phyloP scores from a whole-genome alignment of 2,113 vertebrate species.

The Phrynosoma platyrhinos region DNA sequence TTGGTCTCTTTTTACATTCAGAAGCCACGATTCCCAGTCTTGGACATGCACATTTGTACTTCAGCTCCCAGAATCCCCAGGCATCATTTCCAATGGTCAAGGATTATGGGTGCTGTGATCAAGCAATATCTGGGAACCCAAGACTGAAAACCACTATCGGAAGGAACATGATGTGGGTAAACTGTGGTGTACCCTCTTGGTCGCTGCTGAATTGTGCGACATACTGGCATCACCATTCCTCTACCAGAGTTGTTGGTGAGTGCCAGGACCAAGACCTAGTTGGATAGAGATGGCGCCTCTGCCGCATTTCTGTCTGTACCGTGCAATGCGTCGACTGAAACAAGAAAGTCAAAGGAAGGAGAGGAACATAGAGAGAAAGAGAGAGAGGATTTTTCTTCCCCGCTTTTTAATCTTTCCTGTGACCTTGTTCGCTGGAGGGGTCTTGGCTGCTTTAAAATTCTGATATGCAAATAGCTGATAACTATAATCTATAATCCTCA shows the following conservation, averaged over 20 bases:
- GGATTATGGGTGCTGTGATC: too few relatives aligned
- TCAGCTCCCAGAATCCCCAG: too few relatives aligned
- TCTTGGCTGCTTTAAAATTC: conserved; percentile 79
- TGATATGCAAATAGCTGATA: conserved; percentile 81
- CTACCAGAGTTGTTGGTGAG: too few relatives aligned
- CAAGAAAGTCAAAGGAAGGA: conserved; percentile 54
- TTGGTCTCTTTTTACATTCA: too few relatives aligned
- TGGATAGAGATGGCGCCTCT: not conserved
- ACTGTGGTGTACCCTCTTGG: not conserved
- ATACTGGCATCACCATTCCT: too few relatives aligned
- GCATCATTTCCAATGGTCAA: too few relatives aligned
- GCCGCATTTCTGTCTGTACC: conserved; percentile 66
- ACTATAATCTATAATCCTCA: conserved; percentile 83
- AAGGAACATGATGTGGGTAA: not conserved
- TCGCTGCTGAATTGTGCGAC: not conserved
- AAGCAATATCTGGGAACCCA: too few relatives aligned
- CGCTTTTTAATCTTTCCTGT: conserved; percentile 76
- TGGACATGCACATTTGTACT: too few relatives aligned
- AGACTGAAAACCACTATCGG: not conserved
- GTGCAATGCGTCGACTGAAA: conserved; percentile 79
- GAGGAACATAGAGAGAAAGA: conserved; percentile 24
- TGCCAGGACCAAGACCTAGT: too few relatives aligned
- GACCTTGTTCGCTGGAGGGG: conserved; percentile 86
- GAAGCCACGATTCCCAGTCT: too few relatives aligned
- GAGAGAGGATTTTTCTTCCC: conserved; percentile 34